Conservation (phyloP, 2,113 vertebrate genomes). For the Chaetodon trifascialis region DNA sequence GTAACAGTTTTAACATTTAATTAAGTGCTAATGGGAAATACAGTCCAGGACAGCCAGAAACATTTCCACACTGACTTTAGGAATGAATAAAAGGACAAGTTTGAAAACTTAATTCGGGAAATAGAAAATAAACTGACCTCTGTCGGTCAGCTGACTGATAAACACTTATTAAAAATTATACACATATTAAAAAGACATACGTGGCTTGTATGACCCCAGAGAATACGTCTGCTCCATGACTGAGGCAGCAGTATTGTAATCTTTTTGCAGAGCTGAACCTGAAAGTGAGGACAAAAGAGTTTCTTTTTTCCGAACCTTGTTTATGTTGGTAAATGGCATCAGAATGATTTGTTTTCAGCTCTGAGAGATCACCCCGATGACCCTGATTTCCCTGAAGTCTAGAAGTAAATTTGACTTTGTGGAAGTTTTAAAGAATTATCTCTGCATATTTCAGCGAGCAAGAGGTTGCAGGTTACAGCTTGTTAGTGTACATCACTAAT, state of each 20-base stretch:
- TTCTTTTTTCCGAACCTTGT: not conserved
- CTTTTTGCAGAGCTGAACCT: not conserved
- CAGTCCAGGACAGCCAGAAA: not conserved
- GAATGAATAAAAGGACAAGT: conserved; percentile 25
- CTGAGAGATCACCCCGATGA: not conserved
- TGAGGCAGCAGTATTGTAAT: not conserved
- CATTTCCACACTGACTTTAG: conserved; percentile 19
- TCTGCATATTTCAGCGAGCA: not conserved
- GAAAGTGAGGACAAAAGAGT: not conserved
- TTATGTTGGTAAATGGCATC: not conserved
- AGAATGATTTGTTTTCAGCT: not conserved
- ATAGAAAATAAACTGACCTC: conserved; percentile 28
- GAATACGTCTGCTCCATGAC: not conserved
- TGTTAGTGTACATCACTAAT: not conserved
- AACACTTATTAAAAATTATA: not conserved
- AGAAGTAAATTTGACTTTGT: not conserved
- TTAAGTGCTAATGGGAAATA: conserved; percentile 8
- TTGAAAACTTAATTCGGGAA: conserved; percentile 20
- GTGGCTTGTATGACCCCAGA: not conserved
- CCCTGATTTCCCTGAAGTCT: conserved; percentile 4
- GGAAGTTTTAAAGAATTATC: not conserved
- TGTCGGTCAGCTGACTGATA: conserved; percentile 26
- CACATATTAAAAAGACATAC: not conserved
- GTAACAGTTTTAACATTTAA: conserved; percentile 25
- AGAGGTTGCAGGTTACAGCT: conserved; percentile 10